Evolutionary conservation across 2,113 vertebrate species (phyloP), one percentile per base, ranked within the genome.

Genomic region (Strix aluco): DNA sequence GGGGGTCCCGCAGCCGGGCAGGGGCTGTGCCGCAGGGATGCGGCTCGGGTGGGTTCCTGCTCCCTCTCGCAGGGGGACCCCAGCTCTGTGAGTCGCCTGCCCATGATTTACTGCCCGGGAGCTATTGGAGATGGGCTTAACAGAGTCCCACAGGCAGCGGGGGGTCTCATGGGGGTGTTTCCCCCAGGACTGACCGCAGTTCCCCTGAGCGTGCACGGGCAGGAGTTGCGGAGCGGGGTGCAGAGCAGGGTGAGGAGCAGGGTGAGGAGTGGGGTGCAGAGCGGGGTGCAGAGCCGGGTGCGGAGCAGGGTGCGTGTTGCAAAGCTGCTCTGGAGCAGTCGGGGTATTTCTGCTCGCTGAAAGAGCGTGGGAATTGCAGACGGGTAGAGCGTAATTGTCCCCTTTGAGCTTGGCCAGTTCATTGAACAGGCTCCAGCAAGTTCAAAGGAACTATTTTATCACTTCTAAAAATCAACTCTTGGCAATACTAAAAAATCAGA

Each of bases 151-250:
- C 18, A 16, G 25, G 29, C 29, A 15, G 25, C 42, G 47, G 22
- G n/a, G 2, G 3, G 8, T 8, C 57, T 25, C 11, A 0, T 2
- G 0, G 36, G 15, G 38, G 6, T 5, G 30, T 4, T 11, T 9
- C 29, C 55, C 46, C 29, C 15, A 5, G 14, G 15, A 23, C 69
- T 3, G 38, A 47, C 17, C 1, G 4, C 71, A 86, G 27, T 23
- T 61, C 32, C 54, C 32, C 42, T 18, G n/a, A 19, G 19, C 5
- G 2, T 1, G 21, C 57, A 4, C 0, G 13, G 42, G 29, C 55
- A 47, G 61, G 32, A 23, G 77, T 29, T 1, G 3, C 6, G 4
- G 59, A 46, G 44, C 8, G 17, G 44, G 44, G 16, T 44, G 42
- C 42, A 44, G 15, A 26, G 59, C 9, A 1, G 49, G 47, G 34